Evolutionary conservation across 2,113 vertebrate genomes (phyloP).

Genomic region (Hippocampus zosterae): DNA sequence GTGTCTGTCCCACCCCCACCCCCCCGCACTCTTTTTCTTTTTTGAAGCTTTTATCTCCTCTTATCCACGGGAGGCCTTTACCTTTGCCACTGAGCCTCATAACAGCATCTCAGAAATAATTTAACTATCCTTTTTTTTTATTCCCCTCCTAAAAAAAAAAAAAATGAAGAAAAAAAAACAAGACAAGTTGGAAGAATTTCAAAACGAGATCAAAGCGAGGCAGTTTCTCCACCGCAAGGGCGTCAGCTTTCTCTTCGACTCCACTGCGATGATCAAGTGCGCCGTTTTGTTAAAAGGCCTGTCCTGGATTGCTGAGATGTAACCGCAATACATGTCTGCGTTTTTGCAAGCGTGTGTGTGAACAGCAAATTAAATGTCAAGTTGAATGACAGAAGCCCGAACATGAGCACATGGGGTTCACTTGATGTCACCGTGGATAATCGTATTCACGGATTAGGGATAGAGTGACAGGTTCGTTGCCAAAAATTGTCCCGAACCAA

Average conservation of each 20-base stretch:
- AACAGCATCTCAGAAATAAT: constrained; percentile 59
- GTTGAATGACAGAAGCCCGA: constrained; percentile 34
- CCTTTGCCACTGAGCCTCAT: constrained; percentile 56
- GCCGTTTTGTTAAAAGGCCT: constrained; percentile 32
- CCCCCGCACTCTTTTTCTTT: constrained; percentile 42
- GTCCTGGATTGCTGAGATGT: constrained; percentile 37
- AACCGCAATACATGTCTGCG: constrained; percentile 28
- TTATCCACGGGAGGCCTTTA: constrained; percentile 66
- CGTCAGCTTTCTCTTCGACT: constrained; percentile 39
- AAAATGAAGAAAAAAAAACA: constrained; percentile 13
- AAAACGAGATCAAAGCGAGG: constrained; percentile 58
- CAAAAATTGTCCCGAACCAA: too few species aligned
- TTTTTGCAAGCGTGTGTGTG: constrained; percentile 32
- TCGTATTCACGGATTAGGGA: constrained; percentile 4
- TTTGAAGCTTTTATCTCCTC: constrained; percentile 55
- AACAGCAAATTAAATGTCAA: constrained; percentile 51
- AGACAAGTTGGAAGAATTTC: constrained; percentile 53
- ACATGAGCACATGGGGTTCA: constrained; percentile 16
- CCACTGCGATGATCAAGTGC: constrained; percentile 23
- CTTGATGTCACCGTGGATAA: constrained; percentile 27
- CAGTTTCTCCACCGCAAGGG: constrained; percentile 37
- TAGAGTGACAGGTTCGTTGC: not conserved
- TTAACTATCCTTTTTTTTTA: constrained; percentile 50
- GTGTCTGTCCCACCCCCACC: constrained; percentile 5
- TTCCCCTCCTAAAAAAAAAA: too few species aligned